A percentile compares a stretch with the other conserved stretches of the same genome.
phyloP scores from a whole-genome alignment of 2,113 vertebrate species.

The Pteruthius melanotis region DNA sequence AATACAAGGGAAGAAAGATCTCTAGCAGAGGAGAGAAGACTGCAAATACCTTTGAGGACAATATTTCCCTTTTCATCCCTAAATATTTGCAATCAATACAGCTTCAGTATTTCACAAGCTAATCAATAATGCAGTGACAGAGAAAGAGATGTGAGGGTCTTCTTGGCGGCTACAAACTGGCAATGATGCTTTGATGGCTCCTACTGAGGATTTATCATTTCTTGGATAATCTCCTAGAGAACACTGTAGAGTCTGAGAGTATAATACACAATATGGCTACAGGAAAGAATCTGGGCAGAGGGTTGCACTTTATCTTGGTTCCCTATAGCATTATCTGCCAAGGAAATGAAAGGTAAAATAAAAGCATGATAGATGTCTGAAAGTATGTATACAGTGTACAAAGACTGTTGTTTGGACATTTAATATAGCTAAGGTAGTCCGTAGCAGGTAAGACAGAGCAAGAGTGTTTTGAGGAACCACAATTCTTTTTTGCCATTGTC shows the following conservation, averaged over 20 bases:
- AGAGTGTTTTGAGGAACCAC: not conserved
- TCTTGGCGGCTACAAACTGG: not conserved
- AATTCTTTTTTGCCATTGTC: not conserved
- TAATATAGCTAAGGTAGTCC: not conserved
- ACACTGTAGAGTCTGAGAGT: not conserved
- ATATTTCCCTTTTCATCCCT: slow-evolving; percentile 31
- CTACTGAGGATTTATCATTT: slow-evolving; percentile 25
- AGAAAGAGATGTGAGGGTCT: slow-evolving; percentile 42
- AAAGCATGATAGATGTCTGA: not conserved
- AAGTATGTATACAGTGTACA: not conserved
- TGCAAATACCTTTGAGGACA: not conserved
- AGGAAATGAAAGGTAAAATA: not conserved
- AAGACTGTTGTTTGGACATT: not conserved
- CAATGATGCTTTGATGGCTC: slow-evolving; percentile 37
- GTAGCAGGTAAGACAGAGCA: not conserved
- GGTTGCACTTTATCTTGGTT: not conserved
- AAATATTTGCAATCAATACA: slow-evolving; percentile 60
- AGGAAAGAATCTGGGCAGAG: not conserved
- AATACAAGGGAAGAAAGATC: not conserved
- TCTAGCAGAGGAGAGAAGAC: not conserved
- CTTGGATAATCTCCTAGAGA: slow-evolving; percentile 40
- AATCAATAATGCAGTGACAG: slow-evolving; percentile 57
- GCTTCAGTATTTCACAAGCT: slow-evolving; percentile 14
- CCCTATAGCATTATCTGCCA: not conserved
- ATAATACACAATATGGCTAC: not conserved